Evolutionary conservation across 2,113 vertebrate genomes (phyloP).

Genomic region (Callorhinus ursinus): DNA sequence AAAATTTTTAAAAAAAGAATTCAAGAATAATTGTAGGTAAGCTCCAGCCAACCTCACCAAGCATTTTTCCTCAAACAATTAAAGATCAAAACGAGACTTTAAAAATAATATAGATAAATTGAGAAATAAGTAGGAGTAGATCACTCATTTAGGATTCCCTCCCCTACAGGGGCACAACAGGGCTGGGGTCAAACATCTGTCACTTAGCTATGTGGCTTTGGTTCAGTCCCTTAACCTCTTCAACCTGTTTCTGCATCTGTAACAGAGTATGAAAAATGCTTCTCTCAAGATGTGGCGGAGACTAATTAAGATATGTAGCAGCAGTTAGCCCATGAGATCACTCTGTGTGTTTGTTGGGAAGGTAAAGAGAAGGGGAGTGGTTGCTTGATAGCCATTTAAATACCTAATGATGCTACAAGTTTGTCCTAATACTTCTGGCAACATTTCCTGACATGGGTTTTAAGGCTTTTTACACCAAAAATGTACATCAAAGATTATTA

Average conservation of each 20-base stretch:
- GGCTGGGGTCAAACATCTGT: not conserved
- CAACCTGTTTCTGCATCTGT: not conserved
- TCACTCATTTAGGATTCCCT: not conserved
- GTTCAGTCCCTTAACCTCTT: not conserved
- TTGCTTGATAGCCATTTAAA: not conserved
- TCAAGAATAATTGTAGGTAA: not conserved
- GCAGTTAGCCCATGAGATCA: not conserved
- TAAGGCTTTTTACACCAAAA: not conserved
- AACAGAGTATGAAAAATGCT: not conserved
- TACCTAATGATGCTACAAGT: not conserved
- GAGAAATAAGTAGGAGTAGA: not conserved
- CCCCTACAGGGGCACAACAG: not conserved
- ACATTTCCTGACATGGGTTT: not conserved
- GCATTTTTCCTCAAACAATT: slow-evolving; percentile 9
- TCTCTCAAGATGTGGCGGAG: not conserved
- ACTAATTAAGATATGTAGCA: not conserved
- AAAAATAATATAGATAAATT: slow-evolving; percentile 13
- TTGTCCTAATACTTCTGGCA: not conserved
- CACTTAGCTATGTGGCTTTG: not conserved
- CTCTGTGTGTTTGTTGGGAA: not conserved
- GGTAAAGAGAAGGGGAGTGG: not conserved
- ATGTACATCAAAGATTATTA: slow-evolving; percentile 8
- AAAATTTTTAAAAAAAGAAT: not conserved
- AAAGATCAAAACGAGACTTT: not conserved
- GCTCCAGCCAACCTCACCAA: not conserved